Evolutionary conservation across 1,140 invertebrate species (phyloP), one percentile per base, ranked within the genome.

Genomic region (Drosophila santomea): DNA sequence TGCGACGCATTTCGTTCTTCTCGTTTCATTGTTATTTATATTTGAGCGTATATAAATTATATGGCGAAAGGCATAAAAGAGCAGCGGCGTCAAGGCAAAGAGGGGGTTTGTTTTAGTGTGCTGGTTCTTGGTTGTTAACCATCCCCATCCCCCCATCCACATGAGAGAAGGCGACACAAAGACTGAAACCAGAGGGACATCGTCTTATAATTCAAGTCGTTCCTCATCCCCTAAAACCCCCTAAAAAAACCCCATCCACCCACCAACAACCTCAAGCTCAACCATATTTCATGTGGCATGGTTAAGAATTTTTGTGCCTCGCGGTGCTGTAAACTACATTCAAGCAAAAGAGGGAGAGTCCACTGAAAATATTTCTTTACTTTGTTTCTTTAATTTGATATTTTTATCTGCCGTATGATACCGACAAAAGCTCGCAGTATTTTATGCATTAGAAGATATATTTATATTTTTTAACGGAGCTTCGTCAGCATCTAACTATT

Each of bases 271-370:
- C 67, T 61, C 48, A 51, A 76, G 78, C 59, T 50, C 60, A 41
- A 78, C 75, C 74, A 78, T 72, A 82, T 88, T 88, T 82, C 75
- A 82, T 86, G 82, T 83, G 82, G 79, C 83, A 82, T 76, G 82
- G 78, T 83, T 88, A 88, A 86, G 84, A 86, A 86, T 85, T 82
- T 71, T 78, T 75, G 58, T 82, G 82, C 69, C 83, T 88, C 74
- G 74, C 74, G 74, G 74, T 77, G 74, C 74, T 77, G 74, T 77
- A 77, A 77, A 77, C 74, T 77, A 77, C 64, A 77, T 67, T 60
- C 69, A 75, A 48, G 64, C 66, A 75, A 45, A 64, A 68, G n/a
- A 41, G 56, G 17, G 60, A 45, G 32, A n/a, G 23, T 45, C 12
- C 47, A 58, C 54, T 15, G 14, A 17, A 35, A 51, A 47, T 20